Conservation (phyloP, 2,888 invertebrate species). For the Serripes groenlandicus region DNA sequence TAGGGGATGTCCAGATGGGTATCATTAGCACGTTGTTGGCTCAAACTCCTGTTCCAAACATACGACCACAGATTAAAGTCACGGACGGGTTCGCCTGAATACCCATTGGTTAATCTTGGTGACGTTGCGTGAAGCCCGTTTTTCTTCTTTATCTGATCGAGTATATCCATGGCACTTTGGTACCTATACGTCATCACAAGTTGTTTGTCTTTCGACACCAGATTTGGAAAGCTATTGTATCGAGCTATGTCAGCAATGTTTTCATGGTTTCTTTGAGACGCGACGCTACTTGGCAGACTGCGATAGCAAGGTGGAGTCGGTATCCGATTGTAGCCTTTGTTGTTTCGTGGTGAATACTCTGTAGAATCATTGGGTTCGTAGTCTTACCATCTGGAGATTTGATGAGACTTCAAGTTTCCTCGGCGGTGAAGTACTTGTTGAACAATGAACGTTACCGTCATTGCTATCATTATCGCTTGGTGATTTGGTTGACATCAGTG, state of each 20-base stretch:
- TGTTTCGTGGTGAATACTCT: conserved; percentile 1
- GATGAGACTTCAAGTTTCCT: no score
- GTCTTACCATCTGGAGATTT: neutral
- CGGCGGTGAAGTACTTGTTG: no score
- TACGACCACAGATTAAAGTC: conserved; percentile 96
- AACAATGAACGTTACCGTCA: neutral
- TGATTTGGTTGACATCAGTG: neutral
- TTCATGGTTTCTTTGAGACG: conserved; percentile 6
- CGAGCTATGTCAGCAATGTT: neutral
- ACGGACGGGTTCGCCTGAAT: conserved; percentile 88
- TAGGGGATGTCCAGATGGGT: no score
- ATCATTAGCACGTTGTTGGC: neutral
- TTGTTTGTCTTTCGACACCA: conserved; percentile 71
- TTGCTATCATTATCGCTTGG: neutral
- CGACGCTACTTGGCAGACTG: conserved; percentile 11
- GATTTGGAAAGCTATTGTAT: conserved; percentile 39
- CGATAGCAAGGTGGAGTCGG: conserved; percentile 11
- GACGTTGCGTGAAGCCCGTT: conserved; percentile 73
- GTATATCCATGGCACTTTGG: conserved; percentile 83
- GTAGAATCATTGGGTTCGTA: neutral
- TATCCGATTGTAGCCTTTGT: conserved; percentile 8
- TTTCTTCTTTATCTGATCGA: conserved; percentile 76
- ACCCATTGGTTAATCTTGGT: conserved; percentile 64
- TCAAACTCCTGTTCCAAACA: conserved; percentile 91
- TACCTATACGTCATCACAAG: conserved; percentile 79